Percentiles rank a stretch among this genome's conserved stretches.
phyloP scores from a whole-genome alignment of 2,113 vertebrate species.

The Promerops cafer region DNA sequence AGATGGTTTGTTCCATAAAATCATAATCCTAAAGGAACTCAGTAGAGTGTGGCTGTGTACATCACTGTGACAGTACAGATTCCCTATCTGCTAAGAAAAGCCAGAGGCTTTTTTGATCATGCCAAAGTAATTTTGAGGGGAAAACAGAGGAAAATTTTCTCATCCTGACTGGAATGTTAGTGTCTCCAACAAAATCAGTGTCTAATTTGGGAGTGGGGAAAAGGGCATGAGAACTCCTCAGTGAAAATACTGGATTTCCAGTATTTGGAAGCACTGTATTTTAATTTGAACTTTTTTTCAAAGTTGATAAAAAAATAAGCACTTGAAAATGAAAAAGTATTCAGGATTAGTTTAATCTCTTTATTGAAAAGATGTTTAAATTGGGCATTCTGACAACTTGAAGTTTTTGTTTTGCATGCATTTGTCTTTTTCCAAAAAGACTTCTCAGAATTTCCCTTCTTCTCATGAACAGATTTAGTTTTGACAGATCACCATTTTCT shows the following conservation, averaged over 20 bases:
- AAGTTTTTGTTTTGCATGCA: not conserved
- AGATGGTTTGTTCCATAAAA: not conserved
- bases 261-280: not conserved
- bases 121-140: not conserved
- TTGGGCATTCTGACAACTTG: not conserved
- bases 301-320: not conserved
- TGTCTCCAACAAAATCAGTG: not conserved
- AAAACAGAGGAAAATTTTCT: not conserved
- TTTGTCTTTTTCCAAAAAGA: not conserved
- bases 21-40: not conserved
- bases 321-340: not conserved
- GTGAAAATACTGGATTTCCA: not conserved
- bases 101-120: not conserved
- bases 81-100: not conserved
- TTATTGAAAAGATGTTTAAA: not conserved
- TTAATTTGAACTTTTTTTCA: not conserved
- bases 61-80: not conserved
- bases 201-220: not conserved
- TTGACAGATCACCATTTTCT: conserved; percentile 18
- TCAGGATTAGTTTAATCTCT: not conserved
- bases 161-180: not conserved
- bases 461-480: conserved; percentile 21
- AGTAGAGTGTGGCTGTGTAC: not conserved
- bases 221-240: not conserved
- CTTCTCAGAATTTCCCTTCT: not conserved